These are phyloP conservation scores for Kryptolebias ocellatus DNA, from an alignment of 2,797 vertebrate genomes.

Conservation along the genomic window DNA sequence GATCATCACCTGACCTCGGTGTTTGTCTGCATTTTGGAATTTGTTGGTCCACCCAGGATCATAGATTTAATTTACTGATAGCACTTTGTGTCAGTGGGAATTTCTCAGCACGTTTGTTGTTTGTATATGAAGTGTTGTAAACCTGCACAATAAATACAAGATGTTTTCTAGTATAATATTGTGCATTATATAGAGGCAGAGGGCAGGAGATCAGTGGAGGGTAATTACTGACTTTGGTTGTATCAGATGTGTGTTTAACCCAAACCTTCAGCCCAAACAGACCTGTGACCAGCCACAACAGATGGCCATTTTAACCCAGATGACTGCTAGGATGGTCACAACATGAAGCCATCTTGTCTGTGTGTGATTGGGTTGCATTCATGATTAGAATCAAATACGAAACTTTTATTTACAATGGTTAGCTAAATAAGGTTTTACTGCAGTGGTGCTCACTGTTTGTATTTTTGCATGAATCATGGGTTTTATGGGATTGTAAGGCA, in stretches of 20 bases:
- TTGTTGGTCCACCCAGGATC: conserved; percentile 71
- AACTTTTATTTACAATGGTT: not conserved
- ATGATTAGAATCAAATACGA: not conserved
- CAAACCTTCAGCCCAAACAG: conserved; percentile 53
- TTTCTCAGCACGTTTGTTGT: conserved; percentile 40
- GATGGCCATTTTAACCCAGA: conserved; percentile 65
- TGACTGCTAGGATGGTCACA: conserved; percentile 49
- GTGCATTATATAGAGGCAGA: not conserved
- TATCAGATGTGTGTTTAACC: conserved; percentile 77
- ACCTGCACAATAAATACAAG: not conserved
- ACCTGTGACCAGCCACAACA: conserved; percentile 69
- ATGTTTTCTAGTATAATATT: not conserved
- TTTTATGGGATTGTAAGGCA: not conserved
- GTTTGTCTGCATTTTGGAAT: conserved; percentile 74
- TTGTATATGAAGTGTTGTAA: not conserved
- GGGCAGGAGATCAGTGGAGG: conserved; percentile 6
- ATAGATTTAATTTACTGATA: conserved; percentile 81
- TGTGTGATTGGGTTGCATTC: not conserved
- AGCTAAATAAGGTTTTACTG: too few species aligned
- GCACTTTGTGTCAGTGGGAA: conserved; percentile 57
- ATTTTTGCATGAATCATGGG: not conserved
- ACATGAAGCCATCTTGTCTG: conserved; percentile 35
- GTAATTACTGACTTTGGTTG: conserved; percentile 56
- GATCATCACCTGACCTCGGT: conserved; percentile 75
- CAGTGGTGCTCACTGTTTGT: not conserved